phyloP scores from a whole-genome alignment of 2,113 vertebrate species.

The Enhydra lutris region DNA sequence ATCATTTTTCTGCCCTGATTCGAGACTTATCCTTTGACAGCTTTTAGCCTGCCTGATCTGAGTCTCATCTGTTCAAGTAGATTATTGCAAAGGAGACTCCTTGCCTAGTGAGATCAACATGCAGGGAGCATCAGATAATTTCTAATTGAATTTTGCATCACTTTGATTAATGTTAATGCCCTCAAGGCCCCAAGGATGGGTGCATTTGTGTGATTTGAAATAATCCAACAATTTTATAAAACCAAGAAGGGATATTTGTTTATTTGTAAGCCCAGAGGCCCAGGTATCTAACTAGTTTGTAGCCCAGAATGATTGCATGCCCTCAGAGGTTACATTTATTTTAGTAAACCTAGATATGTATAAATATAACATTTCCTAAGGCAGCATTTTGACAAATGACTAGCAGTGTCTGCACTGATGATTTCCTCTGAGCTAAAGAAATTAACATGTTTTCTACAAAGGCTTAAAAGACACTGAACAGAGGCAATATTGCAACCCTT shows the following conservation, averaged over 20 bases:
- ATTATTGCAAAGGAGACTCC: slow-evolving; percentile 27
- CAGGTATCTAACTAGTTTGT: slow-evolving; percentile 26
- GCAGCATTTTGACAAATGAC: slow-evolving; percentile 47
- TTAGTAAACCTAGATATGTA: slow-evolving; percentile 38
- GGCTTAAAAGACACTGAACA: not conserved
- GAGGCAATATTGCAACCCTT: not conserved
- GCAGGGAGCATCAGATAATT: slow-evolving; percentile 65
- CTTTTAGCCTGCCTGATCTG: not conserved
- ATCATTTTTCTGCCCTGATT: slow-evolving; percentile 52
- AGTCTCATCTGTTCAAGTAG: slow-evolving; percentile 49
- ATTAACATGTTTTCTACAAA: not conserved
- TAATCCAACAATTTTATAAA: slow-evolving; percentile 65
- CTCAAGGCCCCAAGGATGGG: slow-evolving; percentile 46
- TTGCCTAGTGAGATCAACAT: slow-evolving; percentile 53
- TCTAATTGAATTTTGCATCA: slow-evolving; percentile 68
- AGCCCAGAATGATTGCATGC: slow-evolving; percentile 1
- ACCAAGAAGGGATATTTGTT: slow-evolving; percentile 28
- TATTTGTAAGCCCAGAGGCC: slow-evolving; percentile 38
- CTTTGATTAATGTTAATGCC: slow-evolving; percentile 68
- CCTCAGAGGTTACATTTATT: slow-evolving; percentile 61
- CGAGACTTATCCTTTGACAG: slow-evolving; percentile 41
- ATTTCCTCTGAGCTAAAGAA: slow-evolving; percentile 41
- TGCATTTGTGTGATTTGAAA: slow-evolving; percentile 57
- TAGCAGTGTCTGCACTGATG: not conserved
- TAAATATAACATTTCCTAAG: slow-evolving; percentile 46